Percentiles rank a stretch among this genome's conserved stretches.
Evolutionary conservation across 2,888 invertebrate genomes (phyloP).

Genomic region (Drosophila bunnanda): DNA sequence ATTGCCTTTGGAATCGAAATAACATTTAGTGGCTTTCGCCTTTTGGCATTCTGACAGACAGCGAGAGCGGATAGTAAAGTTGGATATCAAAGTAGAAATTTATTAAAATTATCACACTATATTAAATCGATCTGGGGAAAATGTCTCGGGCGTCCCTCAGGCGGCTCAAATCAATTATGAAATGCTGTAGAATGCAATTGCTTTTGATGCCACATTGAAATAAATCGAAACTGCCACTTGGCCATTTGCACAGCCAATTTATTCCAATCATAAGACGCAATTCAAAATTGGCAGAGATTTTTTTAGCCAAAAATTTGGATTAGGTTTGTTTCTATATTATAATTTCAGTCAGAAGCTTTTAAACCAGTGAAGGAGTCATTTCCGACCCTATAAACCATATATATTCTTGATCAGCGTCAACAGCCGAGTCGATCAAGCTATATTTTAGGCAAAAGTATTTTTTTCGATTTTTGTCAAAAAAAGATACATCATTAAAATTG

Average conservation of each 20-base stretch:
- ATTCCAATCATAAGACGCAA: slow-evolving; percentile 23
- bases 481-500: too few relatives aligned
- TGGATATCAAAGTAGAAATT: slow-evolving; percentile 7
- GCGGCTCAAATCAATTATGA: neutral
- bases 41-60: slow-evolving; percentile 66
- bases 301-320: slow-evolving; percentile 3
- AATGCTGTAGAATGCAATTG: slow-evolving; percentile 51
- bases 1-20: slow-evolving; percentile 64
- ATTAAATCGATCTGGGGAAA: neutral
- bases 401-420: too few relatives aligned
- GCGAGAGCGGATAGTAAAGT: slow-evolving; percentile 9
- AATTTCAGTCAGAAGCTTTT: too few relatives aligned
- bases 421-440: too few relatives aligned
- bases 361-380: too few relatives aligned
- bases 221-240: slow-evolving; percentile 21
- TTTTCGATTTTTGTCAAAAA: too few relatives aligned
- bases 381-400: too few relatives aligned
- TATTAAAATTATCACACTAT: neutral
- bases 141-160: neutral
- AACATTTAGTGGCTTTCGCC: slow-evolving; percentile 51
- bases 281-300: neutral
- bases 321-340: neutral
- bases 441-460: too few relatives aligned
- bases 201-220: slow-evolving; percentile 42
- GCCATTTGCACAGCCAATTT: slow-evolving; percentile 3